Percentiles rank a stretch among this genome's conserved stretches.
Evolutionary conservation across 2,113 vertebrate species (phyloP).

Genomic region (Myotis yumanensis): DNA sequence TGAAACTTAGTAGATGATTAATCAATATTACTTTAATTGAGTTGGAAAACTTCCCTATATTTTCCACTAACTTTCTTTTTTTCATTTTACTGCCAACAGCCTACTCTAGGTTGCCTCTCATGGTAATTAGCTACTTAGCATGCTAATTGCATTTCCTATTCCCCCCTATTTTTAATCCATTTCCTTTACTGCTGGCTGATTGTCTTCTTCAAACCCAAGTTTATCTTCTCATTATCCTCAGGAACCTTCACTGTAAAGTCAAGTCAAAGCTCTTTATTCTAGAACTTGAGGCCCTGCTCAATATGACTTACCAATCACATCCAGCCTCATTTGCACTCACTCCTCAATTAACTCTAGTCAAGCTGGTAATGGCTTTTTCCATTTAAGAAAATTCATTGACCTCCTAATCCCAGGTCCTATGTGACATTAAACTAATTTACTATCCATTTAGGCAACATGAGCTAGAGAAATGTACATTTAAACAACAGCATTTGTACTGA

Average conservation of each 20-base stretch:
- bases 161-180: slow-evolving; percentile 34
- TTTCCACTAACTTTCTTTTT: background rate
- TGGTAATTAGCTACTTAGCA: slow-evolving; percentile 65
- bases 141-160: slow-evolving; percentile 60
- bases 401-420: background rate
- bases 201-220: slow-evolving; percentile 48
- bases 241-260: background rate
- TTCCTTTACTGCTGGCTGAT: slow-evolving; percentile 42
- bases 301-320: background rate
- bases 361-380: background rate
- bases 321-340: background rate
- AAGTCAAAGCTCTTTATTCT: background rate
- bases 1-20: background rate
- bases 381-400: slow-evolving; percentile 15
- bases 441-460: background rate
- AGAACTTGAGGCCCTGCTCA: background rate
- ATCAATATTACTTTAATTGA: background rate
- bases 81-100: background rate
- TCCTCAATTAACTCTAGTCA: background rate
- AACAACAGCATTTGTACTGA: slow-evolving; percentile 16
- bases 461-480: background rate
- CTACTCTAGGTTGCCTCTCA: slow-evolving; percentile 7
- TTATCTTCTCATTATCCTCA: slow-evolving; percentile 58
- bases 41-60: background rate
- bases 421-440: background rate